Evolutionary conservation across 2,113 vertebrate genomes (phyloP).

Genomic region (Sinocyclocheilus grahami): DNA sequence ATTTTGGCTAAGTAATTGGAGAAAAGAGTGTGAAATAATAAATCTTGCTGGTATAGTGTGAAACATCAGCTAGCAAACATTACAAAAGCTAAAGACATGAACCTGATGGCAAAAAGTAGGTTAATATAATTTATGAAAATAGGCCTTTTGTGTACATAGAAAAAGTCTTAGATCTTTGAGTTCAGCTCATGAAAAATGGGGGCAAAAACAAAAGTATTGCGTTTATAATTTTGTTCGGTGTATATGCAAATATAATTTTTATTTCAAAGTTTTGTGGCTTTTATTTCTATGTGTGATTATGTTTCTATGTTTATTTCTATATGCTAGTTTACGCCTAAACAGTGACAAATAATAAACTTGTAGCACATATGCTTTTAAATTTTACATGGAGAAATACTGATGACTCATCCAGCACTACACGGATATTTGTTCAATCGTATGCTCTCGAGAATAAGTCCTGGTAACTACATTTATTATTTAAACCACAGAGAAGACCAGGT

Average conservation of each 20-base stretch:
- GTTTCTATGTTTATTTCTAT: not conserved
- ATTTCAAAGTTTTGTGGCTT: not conserved
- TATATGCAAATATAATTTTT: not conserved
- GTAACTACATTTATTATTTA: not conserved
- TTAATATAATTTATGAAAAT: not conserved
- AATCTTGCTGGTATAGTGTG: slow-evolving; percentile 30
- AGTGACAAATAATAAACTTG: not conserved
- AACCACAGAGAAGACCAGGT: not conserved
- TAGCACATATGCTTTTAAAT: not conserved
- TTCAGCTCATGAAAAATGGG: too few relatives aligned
- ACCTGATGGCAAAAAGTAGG: not conserved
- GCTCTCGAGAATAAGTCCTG: not conserved
- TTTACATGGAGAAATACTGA: not conserved
- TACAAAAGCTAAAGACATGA: not conserved
- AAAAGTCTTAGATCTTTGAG: too few relatives aligned
- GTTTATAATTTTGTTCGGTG: too few relatives aligned
- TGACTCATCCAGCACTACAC: not conserved
- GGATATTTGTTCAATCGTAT: not conserved
- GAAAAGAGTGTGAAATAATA: slow-evolving; percentile 24
- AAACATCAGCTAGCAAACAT: slow-evolving; percentile 13
- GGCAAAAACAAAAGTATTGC: too few relatives aligned
- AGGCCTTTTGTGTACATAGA: too few relatives aligned
- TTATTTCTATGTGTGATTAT: not conserved
- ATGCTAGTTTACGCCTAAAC: not conserved
- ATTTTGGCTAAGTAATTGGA: not conserved